Evolutionary conservation across 2,113 vertebrate genomes (phyloP).

Genomic region (Cebus imitator): DNA sequence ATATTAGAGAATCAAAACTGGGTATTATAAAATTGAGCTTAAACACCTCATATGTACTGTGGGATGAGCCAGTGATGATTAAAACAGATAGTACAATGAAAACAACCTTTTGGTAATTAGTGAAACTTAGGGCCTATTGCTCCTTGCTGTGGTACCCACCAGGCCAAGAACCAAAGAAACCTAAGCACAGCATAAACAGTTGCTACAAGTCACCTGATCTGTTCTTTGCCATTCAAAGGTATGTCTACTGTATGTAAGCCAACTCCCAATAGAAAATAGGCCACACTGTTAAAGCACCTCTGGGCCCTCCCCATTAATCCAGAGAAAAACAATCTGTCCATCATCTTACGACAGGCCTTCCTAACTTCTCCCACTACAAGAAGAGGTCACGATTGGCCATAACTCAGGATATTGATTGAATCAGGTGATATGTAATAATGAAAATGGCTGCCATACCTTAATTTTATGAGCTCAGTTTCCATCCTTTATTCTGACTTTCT

Average conservation of each 20-base stretch:
- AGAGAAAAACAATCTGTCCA: neutral
- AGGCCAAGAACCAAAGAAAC: neutral
- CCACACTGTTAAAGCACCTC: neutral
- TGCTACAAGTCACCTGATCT: neutral
- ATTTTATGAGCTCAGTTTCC: neutral
- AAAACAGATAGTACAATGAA: neutral
- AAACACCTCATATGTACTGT: neutral
- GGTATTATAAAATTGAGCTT: neutral
- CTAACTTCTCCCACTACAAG: neutral
- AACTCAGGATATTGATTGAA: neutral
- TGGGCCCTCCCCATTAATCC: neutral
- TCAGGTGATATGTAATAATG: neutral
- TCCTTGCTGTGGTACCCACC: neutral
- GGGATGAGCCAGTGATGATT: neutral
- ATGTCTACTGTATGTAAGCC: neutral
- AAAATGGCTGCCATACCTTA: neutral
- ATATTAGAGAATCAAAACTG: slow-evolving; percentile 34
- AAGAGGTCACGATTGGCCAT: neutral
- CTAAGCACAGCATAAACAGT: neutral
- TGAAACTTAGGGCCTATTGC: neutral
- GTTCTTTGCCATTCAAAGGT: neutral
- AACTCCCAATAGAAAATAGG: neutral
- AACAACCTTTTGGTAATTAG: neutral
- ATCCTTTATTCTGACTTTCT: neutral
- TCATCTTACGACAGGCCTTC: neutral